Conservation (phyloP, 2,113 vertebrate genomes). For the Laticauda colubrina region DNA sequence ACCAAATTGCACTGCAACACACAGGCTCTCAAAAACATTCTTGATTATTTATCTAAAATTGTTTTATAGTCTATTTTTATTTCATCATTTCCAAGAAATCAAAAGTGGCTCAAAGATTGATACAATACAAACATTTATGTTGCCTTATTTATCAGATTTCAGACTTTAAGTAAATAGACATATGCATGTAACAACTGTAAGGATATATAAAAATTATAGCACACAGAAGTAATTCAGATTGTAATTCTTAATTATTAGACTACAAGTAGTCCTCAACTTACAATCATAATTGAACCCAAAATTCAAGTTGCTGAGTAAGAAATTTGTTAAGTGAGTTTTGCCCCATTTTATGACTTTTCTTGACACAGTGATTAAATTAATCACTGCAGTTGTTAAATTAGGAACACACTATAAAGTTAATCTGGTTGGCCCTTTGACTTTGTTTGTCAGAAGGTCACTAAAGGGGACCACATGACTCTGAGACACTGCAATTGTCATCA, state of each 20-base stretch:
- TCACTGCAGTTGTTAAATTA: too few relatives aligned
- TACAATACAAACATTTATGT: background rate
- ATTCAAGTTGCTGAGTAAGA: too few relatives aligned
- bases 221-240: background rate
- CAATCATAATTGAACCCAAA: too few relatives aligned
- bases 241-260: background rate
- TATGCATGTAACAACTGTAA: background rate
- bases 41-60: background rate
- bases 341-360: too few relatives aligned
- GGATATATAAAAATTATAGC: background rate
- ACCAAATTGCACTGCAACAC: background rate
- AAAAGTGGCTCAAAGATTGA: background rate
- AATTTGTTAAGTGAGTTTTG: too few relatives aligned
- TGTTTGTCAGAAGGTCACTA: too few relatives aligned
- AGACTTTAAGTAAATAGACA: background rate
- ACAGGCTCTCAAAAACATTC: background rate
- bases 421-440: too few relatives aligned
- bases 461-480: too few relatives aligned
- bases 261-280: too few relatives aligned
- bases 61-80: background rate
- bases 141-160: background rate
- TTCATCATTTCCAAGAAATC: background rate
- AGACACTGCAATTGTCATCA: too few relatives aligned
- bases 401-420: too few relatives aligned
- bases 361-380: too few relatives aligned